phyloP scores from a whole-genome alignment of 2,797 vertebrate species.

The Scomberomorus guttatus region DNA sequence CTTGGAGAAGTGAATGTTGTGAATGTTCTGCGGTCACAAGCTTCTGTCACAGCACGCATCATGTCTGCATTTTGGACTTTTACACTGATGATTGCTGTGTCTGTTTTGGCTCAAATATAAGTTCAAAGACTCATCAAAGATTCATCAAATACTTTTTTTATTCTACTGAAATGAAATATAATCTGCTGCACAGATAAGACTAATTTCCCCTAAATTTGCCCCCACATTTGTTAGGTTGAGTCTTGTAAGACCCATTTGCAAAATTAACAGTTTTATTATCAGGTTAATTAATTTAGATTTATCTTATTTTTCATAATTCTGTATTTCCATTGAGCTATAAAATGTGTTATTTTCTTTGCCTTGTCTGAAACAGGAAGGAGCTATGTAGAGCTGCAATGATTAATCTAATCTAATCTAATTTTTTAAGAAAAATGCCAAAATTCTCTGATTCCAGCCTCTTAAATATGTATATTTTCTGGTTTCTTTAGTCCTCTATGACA shows the following conservation, averaged over 20 bases:
- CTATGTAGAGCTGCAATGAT: no score
- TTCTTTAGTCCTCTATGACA: no score
- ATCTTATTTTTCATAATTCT: not conserved
- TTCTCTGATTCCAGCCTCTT: no score
- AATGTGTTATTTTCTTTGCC: not conserved
- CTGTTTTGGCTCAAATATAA: not conserved
- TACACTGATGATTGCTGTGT: not conserved
- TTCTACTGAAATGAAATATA: not conserved
- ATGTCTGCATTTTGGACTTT: not conserved
- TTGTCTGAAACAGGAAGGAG: not conserved
- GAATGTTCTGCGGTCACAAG: no score
- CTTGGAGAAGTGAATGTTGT: not conserved
- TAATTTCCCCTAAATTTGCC: not conserved
- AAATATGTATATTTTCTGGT: no score
- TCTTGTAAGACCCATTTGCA: not conserved
- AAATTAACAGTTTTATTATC: not conserved
- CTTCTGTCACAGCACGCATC: no score
- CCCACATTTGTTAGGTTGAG: not conserved
- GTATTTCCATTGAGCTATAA: not conserved
- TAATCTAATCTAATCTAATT: no score
- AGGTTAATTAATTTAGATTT: not conserved
- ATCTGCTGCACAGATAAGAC: not conserved
- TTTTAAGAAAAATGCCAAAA: no score
- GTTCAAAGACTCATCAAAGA: no score
- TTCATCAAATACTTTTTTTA: not conserved